Conservation (phyloP, 2,797 vertebrate species). For the Enteromius trimaculatus region DNA sequence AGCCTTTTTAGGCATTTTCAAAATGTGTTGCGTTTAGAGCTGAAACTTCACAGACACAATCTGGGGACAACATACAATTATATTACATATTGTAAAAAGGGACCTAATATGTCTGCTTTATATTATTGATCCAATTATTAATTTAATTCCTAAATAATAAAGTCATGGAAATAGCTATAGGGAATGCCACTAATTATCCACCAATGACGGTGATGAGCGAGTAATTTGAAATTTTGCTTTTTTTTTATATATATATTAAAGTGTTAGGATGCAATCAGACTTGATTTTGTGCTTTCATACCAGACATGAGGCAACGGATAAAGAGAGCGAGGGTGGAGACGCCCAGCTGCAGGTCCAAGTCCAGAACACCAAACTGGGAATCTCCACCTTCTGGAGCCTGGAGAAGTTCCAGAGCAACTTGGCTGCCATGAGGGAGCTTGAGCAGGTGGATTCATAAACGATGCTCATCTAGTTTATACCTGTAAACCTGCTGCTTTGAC, state of each 20-base stretch:
- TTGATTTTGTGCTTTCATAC: not conserved
- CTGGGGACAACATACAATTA: too few species aligned
- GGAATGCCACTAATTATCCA: not conserved
- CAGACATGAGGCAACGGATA: constrained; percentile 81
- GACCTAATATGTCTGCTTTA: too few species aligned
- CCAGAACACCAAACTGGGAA: constrained; percentile 87
- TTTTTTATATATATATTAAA: not conserved
- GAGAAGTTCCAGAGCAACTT: constrained; percentile 95
- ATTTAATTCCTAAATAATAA: too few species aligned
- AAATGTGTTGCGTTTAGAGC: too few species aligned
- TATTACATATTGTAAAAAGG: too few species aligned
- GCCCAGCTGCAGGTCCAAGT: constrained; percentile 82
- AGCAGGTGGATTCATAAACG: constrained; percentile 78
- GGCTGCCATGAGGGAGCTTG: constrained; percentile 89
- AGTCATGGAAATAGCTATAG: too few species aligned
- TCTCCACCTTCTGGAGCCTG: constrained; percentile 90
- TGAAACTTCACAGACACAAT: too few species aligned
- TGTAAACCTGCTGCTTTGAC: not conserved
- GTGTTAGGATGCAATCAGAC: not conserved
- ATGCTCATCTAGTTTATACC: not conserved
- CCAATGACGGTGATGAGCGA: not conserved
- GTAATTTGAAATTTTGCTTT: not conserved
- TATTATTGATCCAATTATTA: too few species aligned
- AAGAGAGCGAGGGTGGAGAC: constrained; percentile 60
- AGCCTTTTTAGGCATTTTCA: too few species aligned